Base-by-base conservation (phyloP, 2,888 invertebrate species). In the Ischnura elegans region DNA sequence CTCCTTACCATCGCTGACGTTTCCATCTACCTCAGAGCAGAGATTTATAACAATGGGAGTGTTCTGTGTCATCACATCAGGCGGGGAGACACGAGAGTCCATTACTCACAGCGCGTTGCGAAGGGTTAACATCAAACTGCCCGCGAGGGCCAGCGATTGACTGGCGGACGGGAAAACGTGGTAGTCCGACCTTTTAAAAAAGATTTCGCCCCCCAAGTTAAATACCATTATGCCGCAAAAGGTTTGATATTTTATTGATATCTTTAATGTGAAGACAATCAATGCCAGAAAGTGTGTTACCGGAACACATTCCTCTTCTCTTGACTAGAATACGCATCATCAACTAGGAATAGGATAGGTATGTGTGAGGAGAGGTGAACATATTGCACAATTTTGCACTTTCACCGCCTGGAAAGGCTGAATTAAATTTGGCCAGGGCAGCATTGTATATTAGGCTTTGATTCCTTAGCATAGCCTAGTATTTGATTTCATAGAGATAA, bases 1-100 rank as follows among this genome's bases (percentile, higher is more conserved):
- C 13, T 10, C 76, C 6, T 10, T 76, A 10, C 36, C 87, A 19
- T 43, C 55, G 55, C 90, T 90, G 47, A 51, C 87, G 36, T 55
- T 55, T 55, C 87, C 42, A 55, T 87, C 55, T 55, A 36, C 36
- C 19, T 21, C 55, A 5, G 29, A 55, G 13, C 61, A 29, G 16
- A 61, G 61, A 90, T 90, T 66, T 61, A 90, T 90, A 47, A 61
- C 90, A 29, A 19, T 42, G 61, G 66, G 43, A 46, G 51, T 87
- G 51, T 87, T 47, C 29, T 29, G 51, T 87, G 87, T 87, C 90
- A 61, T 61, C 90, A 45, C 90, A n/a, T 61, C 90, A 8, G 61
- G 43, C 19, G 10, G 61, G 45, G 86, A 45, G 86, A 86, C 86
- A 87, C 21, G 21, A 51, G n/a, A 42, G 61, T 42, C 90, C 90